Conservation (phyloP, 2,888 invertebrate species). For the Drosophila emarginata region DNA sequence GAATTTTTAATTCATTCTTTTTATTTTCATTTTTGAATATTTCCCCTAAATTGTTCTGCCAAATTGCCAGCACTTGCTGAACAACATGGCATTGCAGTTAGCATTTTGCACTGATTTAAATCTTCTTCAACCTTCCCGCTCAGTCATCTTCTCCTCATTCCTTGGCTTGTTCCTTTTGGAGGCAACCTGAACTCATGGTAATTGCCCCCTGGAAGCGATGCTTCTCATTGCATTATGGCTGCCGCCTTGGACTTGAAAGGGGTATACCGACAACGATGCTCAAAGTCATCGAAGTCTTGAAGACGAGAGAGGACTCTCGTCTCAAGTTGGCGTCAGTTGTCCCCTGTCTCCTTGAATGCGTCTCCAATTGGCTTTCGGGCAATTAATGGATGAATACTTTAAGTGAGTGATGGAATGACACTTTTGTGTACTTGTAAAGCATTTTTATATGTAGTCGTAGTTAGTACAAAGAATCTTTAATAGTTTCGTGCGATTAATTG, state of each 20-base stretch:
- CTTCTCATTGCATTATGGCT: slow-evolving; percentile 76
- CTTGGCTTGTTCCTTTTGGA: not conserved
- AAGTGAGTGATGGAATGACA: slow-evolving; percentile 82
- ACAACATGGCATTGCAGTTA: slow-evolving; percentile 17
- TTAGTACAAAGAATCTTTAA: slow-evolving; percentile 57
- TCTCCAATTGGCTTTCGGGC: slow-evolving; percentile 67
- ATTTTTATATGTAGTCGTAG: slow-evolving; percentile 63
- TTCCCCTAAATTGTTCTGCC: not conserved
- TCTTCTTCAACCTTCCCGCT: slow-evolving; percentile 35
- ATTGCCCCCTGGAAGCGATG: slow-evolving; percentile 55
- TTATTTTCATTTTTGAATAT: not conserved
- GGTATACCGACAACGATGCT: slow-evolving; percentile 35
- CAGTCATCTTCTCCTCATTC: not conserved
- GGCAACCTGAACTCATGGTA: slow-evolving; percentile 67
- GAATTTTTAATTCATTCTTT: not conserved
- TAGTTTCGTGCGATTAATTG: slow-evolving; percentile 62
- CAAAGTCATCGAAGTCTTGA: slow-evolving; percentile 21
- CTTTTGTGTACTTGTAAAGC: slow-evolving; percentile 78
- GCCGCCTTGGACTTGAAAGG: slow-evolving; percentile 72
- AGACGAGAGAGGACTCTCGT: slow-evolving; percentile 11
- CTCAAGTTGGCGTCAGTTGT: slow-evolving; percentile 63
- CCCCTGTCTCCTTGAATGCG: slow-evolving; percentile 13
- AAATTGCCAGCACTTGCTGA: slow-evolving; percentile 1
- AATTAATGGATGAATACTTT: slow-evolving; percentile 82
- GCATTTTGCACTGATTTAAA: slow-evolving; percentile 68